Evolutionary conservation across 2,113 vertebrate species (phyloP), one percentile per base, ranked within the genome.

Genomic region (Menidia beryllina): DNA sequence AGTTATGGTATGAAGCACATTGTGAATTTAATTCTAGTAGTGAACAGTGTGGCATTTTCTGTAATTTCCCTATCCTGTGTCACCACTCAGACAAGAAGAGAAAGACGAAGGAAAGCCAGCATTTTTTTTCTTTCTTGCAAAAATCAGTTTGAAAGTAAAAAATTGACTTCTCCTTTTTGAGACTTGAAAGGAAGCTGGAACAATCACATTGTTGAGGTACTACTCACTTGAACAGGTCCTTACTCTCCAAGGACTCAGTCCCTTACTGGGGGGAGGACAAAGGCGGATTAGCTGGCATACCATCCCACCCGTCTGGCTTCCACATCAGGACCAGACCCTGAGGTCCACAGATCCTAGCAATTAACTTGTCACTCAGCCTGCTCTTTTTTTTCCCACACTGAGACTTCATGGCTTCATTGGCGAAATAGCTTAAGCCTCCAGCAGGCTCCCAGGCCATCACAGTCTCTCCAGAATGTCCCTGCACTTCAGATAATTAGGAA

Each of bases 311-410:
- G 84, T 87, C 88, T 86, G 84, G 84, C 83, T 82, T 74, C 77
- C 73, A 88, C 84, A 90, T 92, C 91, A 86, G 82, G 85, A 86
- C 82, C 76, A 65, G 85, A 69, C 83, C 85, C 77, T 68, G 48
- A 83, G 86, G 79, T 85, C 79, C 75, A 85, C 72, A 86, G 84
- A 91, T 91, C 89, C 81, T 61, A 11, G 82, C 90, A 92, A 93
- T 93, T 93, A 92, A 86, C 89, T 86, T 91, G 91, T 94, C 92
- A 93, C 83, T 93, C 91, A 92, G 59, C 87, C 80, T 64, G 57
- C 70, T 85, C 65, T 75, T 83, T 84, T 75, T n/a, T 58, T 57
- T 63, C 13, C 72, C 59, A 70, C 41, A 14, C 69, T 19, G 79
- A 86, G 83, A 90, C 86, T 91, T 77, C 65, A 81, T 83, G 85